phyloP scores from a whole-genome alignment of 2,113 vertebrate species.

The Myanophis thanlyinensis region DNA sequence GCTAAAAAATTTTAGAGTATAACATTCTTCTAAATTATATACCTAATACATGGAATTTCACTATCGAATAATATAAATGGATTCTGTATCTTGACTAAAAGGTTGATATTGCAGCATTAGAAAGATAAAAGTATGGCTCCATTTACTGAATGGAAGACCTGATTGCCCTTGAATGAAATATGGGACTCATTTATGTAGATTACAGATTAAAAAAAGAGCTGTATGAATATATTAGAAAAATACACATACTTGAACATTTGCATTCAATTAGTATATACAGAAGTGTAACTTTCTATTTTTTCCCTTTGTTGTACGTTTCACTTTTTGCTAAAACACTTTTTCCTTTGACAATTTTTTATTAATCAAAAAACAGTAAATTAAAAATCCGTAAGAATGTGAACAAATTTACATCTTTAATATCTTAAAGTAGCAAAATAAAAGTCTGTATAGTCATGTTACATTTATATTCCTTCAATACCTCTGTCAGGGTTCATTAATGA shows the following conservation, averaged over 20 bases:
- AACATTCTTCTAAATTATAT: not conserved
- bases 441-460: conserved; percentile 24
- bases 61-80: not conserved
- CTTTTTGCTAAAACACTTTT: not conserved
- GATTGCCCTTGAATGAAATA: not conserved
- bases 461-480: not conserved
- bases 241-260: not conserved
- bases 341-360: not conserved
- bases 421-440: conserved; percentile 5
- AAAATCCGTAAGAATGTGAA: not conserved
- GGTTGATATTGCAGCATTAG: not conserved
- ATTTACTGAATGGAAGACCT: not conserved
- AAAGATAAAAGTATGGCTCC: not conserved
- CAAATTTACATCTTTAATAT: conserved; percentile 43
- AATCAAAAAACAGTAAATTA: not conserved
- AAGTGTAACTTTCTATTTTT: not conserved
- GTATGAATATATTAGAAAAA: not conserved
- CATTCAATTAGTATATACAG: not conserved
- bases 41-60: not conserved
- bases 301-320: not conserved
- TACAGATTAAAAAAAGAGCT: not conserved
- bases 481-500: too few species aligned
- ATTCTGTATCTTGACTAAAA: not conserved
- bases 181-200: not conserved
- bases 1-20: not conserved